Percentiles rank a stretch among this genome's conserved stretches.
Conservation (phyloP, 2,888 invertebrate genomes). For the Epinotia bilunana region DNA sequence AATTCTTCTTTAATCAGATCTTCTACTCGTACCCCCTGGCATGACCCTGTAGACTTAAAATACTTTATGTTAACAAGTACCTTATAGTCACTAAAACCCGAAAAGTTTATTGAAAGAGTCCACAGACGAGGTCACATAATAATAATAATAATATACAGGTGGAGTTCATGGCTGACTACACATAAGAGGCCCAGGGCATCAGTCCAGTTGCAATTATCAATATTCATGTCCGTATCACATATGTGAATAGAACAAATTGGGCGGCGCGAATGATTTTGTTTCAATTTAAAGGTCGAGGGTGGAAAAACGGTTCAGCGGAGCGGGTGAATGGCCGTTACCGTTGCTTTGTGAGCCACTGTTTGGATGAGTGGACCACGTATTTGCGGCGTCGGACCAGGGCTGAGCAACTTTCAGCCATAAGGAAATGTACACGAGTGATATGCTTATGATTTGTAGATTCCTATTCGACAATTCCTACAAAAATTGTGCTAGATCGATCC, state of each 20-base stretch:
- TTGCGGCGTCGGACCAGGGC: constrained; percentile 27
- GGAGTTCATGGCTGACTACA: constrained; percentile 29
- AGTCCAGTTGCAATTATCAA: constrained; percentile 50
- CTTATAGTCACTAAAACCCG: too few relatives aligned
- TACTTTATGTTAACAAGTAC: too few relatives aligned
- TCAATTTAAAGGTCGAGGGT: constrained; percentile 74
- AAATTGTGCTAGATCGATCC: background rate
- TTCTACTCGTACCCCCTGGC: too few relatives aligned
- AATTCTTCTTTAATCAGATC: too few relatives aligned
- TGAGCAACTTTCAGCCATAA: constrained; percentile 9
- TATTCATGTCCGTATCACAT: constrained; percentile 46
- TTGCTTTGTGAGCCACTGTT: constrained; percentile 71
- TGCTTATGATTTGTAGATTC: background rate
- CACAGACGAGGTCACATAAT: background rate
- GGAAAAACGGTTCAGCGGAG: constrained; percentile 71
- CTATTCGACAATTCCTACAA: background rate
- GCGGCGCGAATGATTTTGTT: constrained; percentile 68
- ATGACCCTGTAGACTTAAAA: too few relatives aligned
- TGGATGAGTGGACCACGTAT: constrained; percentile 65
- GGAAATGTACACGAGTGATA: background rate
- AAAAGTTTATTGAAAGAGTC: background rate
- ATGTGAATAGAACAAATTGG: constrained; percentile 56
- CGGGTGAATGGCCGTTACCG: constrained; percentile 67
- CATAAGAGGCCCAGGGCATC: constrained; percentile 41
- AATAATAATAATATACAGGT: constrained; percentile 20